These are phyloP conservation scores for Melinaea menophilus DNA, from an alignment of 2,888 invertebrate species.

Conservation along the genomic window DNA sequence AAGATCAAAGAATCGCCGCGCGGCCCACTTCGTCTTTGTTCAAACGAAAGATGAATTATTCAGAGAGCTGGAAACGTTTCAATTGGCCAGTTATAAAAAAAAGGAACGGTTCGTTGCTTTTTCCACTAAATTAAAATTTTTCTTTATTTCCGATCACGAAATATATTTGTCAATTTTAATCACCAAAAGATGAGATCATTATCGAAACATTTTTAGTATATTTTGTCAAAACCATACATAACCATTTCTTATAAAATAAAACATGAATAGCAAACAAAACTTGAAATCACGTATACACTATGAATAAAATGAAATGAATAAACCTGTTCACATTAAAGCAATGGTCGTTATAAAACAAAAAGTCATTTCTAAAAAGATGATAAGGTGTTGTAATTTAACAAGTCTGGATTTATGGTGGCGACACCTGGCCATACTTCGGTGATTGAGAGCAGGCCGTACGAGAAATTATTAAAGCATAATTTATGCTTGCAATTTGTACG, in stretches of 20 bases:
- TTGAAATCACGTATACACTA: not conserved
- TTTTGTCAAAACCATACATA: not conserved
- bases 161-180: conserved; percentile 46
- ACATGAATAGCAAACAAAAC: not conserved
- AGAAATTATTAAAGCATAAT: conserved; percentile 75
- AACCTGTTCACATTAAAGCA: conserved; percentile 7
- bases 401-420: conserved; percentile 60
- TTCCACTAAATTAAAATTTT: conserved; percentile 74
- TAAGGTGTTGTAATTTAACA: conserved; percentile 52
- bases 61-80: conserved; percentile 78
- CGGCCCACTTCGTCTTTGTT: conserved; percentile 78
- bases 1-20: conserved; percentile 78
- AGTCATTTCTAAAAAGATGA: conserved; percentile 34
- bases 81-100: conserved; percentile 78
- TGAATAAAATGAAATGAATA: conserved; percentile 4
- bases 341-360: conserved; percentile 17
- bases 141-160: conserved; percentile 67
- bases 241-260: not conserved
- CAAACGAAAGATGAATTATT: conserved; percentile 78
- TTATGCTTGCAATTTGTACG: conserved; percentile 76
- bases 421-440: conserved; percentile 56
- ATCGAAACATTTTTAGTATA: not conserved
- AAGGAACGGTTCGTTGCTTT: conserved; percentile 76
- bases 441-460: conserved; percentile 56
- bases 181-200: conserved; percentile 17